These are phyloP conservation scores for Cryptus armator DNA, from an alignment of 2,888 invertebrate genomes.

Conservation along the genomic window DNA sequence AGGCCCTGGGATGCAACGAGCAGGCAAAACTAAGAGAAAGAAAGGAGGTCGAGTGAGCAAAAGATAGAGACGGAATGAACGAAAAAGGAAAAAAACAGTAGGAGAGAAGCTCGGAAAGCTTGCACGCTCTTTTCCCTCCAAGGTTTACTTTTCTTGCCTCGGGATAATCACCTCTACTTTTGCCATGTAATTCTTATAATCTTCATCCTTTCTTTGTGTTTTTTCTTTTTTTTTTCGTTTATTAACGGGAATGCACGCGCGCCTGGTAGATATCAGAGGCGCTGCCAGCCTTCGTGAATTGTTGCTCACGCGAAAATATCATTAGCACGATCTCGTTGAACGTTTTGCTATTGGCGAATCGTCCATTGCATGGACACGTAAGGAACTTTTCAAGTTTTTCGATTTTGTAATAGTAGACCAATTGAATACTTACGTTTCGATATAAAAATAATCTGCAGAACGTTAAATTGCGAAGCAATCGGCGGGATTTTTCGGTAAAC, in stretches of 20 bases:
- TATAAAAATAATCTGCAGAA: too few species aligned
- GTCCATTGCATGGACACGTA: too few species aligned
- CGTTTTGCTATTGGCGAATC: too few species aligned
- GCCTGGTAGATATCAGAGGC: too few species aligned
- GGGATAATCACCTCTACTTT: conserved; percentile 56
- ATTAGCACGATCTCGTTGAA: conserved; percentile 27
- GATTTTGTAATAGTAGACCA: too few species aligned
- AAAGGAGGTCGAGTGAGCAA: conserved; percentile 20
- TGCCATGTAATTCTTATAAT: conserved; percentile 57
- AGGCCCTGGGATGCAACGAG: conserved; percentile 22
- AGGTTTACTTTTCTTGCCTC: conserved; percentile 5
- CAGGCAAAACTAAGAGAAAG: conserved; percentile 24
- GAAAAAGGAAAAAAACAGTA: conserved; percentile 13
- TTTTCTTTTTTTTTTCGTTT: background rate
- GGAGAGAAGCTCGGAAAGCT: conserved; percentile 11
- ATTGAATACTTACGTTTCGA: too few species aligned
- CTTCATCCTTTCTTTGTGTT: conserved; percentile 15
- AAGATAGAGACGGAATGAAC: background rate
- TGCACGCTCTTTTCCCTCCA: conserved; percentile 29
- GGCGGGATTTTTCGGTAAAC: too few species aligned
- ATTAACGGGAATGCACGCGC: too few species aligned
- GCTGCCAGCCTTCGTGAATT: background rate
- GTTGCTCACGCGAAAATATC: conserved; percentile 53
- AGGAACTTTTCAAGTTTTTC: too few species aligned
- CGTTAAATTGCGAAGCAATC: too few species aligned